These are phyloP conservation scores for Phyllotreta cruciferae DNA, from an alignment of 2,888 invertebrate species.

Conservation along the genomic window DNA sequence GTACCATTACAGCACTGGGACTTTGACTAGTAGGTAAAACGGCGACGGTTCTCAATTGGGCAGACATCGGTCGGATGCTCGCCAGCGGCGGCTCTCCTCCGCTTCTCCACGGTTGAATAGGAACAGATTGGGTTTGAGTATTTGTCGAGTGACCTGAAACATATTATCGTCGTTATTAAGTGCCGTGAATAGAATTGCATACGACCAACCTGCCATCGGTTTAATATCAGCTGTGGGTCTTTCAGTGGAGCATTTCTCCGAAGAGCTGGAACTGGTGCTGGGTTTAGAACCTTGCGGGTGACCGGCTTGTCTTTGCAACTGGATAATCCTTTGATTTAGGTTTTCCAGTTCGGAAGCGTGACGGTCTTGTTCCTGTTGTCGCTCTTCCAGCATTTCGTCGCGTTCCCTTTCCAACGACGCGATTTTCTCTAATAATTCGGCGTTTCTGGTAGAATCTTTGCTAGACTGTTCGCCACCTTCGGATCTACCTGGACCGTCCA, in stretches of 20 bases:
- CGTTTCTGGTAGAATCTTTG: constrained; percentile 50
- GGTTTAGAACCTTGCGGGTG: constrained; percentile 72
- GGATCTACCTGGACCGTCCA: constrained; percentile 53
- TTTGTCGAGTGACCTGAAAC: constrained; percentile 56
- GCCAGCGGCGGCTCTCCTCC: constrained; percentile 87
- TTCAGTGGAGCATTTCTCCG: constrained; percentile 65
- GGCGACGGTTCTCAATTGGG: constrained; percentile 68
- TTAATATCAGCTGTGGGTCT: constrained; percentile 91
- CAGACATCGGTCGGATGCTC: constrained; percentile 90
- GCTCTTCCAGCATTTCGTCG: constrained; percentile 65
- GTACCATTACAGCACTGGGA: constrained; percentile 64
- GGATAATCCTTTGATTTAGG: constrained; percentile 68
- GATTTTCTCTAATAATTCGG: constrained; percentile 65
- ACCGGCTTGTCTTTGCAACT: constrained; percentile 63
- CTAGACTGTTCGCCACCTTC: constrained; percentile 59
- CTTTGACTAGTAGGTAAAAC: constrained; percentile 79
- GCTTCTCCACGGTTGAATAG: constrained; percentile 70
- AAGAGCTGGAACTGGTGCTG: constrained; percentile 70
- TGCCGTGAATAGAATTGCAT: neutral
- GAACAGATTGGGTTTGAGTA: constrained; percentile 63
- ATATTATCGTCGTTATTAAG: neutral
- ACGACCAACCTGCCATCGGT: constrained; percentile 80
- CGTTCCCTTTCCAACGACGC: constrained; percentile 73
- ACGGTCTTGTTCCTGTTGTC: constrained; percentile 73
- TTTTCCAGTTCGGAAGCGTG: constrained; percentile 73